Conservation (phyloP, 2,113 vertebrate species). For the Ctenomys sociabilis region DNA sequence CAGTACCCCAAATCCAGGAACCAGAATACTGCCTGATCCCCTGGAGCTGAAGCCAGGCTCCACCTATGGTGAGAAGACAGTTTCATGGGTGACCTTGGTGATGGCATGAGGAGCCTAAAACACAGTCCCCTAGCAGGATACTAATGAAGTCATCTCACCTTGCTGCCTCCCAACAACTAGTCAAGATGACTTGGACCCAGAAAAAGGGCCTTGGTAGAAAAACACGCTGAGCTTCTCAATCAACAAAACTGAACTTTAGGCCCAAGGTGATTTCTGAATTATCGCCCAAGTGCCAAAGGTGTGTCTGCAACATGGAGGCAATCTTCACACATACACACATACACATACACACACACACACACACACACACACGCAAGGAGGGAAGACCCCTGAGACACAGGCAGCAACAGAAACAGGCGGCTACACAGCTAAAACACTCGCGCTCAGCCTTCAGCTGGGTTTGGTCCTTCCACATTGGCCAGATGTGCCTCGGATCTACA, state of each 20-base stretch:
- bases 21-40: background rate
- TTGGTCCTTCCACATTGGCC: background rate
- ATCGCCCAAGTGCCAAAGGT: background rate
- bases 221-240: background rate
- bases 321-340: background rate
- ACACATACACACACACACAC: background rate
- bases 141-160: background rate
- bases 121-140: background rate
- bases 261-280: background rate
- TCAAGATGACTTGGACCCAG: background rate
- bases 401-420: background rate
- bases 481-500: background rate
- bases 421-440: background rate
- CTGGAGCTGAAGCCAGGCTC: background rate
- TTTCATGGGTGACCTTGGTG: background rate
- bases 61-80: fast-evolving
- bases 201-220: fast-evolving
- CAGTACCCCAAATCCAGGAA: too few relatives aligned
- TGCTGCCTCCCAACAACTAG: background rate
- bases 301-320: background rate
- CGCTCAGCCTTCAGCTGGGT: background rate
- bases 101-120: background rate
- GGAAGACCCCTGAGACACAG: background rate
- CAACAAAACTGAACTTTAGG: conserved; percentile 46
- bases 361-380: background rate